phyloP scores from a whole-genome alignment of 1,140 invertebrate genomes.

The Caenorhabditis remanei region DNA sequence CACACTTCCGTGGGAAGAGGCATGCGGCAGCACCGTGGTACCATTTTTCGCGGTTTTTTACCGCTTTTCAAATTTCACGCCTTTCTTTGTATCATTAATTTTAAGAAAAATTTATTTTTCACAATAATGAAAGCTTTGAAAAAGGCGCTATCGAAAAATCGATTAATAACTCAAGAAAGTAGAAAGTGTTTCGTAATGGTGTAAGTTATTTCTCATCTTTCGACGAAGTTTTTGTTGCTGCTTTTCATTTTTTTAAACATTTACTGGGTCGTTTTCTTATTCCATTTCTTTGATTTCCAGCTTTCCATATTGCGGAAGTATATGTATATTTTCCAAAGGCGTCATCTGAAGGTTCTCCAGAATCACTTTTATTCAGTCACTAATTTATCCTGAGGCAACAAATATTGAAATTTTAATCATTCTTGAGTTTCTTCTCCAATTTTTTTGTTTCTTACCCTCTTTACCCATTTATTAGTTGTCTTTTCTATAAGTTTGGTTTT shows the following conservation, averaged over 20 bases:
- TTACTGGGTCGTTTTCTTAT: too few relatives aligned
- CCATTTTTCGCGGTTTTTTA: constrained; percentile 31
- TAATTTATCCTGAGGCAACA: too few relatives aligned
- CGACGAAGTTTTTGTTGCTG: not conserved
- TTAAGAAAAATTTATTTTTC: not conserved
- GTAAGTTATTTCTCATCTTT: not conserved
- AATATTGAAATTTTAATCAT: too few relatives aligned
- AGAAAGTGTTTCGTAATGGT: not conserved
- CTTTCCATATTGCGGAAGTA: too few relatives aligned
- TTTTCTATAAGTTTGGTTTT: too few relatives aligned
- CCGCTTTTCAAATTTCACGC: not conserved
- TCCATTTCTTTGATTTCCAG: too few relatives aligned
- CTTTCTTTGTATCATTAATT: not conserved
- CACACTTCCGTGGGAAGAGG: not conserved
- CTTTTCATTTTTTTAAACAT: not conserved
- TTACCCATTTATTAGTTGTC: too few relatives aligned
- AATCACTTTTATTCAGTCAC: too few relatives aligned
- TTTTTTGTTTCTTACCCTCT: too few relatives aligned
- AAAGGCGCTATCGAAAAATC: constrained; percentile 17
- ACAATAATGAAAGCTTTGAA: constrained; percentile 31
- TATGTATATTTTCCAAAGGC: too few relatives aligned
- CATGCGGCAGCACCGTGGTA: not conserved
- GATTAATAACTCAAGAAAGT: constrained; percentile 10
- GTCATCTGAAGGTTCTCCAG: too few relatives aligned
- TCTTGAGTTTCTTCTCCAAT: too few relatives aligned